Evolutionary conservation across 2,797 vertebrate species (phyloP).

Genomic region (Rousettus madagascariensis): DNA sequence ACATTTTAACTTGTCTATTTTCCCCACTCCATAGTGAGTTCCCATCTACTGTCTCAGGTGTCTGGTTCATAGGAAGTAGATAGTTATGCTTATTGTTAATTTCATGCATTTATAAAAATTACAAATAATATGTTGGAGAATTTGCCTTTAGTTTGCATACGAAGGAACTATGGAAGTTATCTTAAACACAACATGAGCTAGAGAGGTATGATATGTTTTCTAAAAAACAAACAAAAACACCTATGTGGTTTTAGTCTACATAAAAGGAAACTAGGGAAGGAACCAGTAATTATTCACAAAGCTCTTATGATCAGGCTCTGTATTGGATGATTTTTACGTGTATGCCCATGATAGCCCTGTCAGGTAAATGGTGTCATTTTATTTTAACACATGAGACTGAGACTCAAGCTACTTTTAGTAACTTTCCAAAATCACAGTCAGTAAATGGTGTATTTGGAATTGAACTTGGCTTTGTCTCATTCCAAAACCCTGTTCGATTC

Average conservation of each 20-base stretch:
- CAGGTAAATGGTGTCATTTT: background rate
- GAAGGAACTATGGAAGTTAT: background rate
- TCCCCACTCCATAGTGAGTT: background rate
- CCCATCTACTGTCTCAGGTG: background rate
- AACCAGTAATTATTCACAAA: background rate
- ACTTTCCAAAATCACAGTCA: background rate
- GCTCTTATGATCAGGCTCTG: background rate
- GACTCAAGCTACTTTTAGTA: background rate
- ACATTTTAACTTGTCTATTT: background rate
- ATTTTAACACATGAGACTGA: background rate
- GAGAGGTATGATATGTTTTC: background rate
- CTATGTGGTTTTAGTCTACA: background rate
- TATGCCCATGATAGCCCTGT: background rate
- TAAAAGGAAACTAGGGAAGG: background rate
- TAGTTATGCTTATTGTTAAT: background rate
- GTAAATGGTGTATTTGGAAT: background rate
- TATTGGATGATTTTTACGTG: background rate
- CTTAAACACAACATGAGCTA: background rate
- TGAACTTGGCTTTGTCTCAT: background rate
- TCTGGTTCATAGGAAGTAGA: background rate
- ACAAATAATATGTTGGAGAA: background rate
- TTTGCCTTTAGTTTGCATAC: constrained; percentile 27
- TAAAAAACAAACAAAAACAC: background rate
- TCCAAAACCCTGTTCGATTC: background rate
- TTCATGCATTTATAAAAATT: constrained; percentile 40